Conservation (phyloP, 1,140 invertebrate species). For the Apocrypta bakeri region DNA sequence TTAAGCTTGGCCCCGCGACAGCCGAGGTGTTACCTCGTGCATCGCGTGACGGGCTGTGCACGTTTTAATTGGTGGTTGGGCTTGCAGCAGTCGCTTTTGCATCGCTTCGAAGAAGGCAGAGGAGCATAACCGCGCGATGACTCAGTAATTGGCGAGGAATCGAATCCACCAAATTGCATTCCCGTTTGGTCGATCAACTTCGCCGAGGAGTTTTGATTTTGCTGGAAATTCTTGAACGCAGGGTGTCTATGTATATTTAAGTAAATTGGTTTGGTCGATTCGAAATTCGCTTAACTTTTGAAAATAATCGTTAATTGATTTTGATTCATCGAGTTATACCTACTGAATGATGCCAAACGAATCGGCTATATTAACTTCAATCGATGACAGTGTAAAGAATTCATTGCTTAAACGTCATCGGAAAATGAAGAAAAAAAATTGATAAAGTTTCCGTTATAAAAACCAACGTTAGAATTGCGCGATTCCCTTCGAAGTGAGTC, state of each 20-base stretch:
- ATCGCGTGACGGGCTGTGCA: constrained; percentile 49
- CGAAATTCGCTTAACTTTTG: too few relatives aligned
- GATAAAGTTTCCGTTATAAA: background rate
- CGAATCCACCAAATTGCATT: background rate
- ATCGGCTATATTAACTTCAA: background rate
- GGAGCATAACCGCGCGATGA: background rate
- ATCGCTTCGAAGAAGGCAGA: background rate
- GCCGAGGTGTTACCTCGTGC: constrained; percentile 28
- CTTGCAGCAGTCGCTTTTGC: background rate
- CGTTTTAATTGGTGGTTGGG: constrained; percentile 52
- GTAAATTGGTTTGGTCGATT: too few relatives aligned
- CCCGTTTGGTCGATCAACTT: background rate
- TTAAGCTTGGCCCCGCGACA: constrained; percentile 36
- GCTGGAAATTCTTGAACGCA: background rate
- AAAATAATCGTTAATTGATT: too few relatives aligned
- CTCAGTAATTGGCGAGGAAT: constrained; percentile 25
- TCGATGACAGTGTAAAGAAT: background rate
- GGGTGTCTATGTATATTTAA: too few relatives aligned
- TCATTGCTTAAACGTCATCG: background rate
- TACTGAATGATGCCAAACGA: too few relatives aligned
- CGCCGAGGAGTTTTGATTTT: background rate
- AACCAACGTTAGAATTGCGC: background rate
- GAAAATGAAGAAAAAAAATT: background rate
- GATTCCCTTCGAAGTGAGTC: background rate
- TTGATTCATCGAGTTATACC: too few relatives aligned